Conservation (phyloP, 2,888 invertebrate species). For the Chironomus riparius region DNA sequence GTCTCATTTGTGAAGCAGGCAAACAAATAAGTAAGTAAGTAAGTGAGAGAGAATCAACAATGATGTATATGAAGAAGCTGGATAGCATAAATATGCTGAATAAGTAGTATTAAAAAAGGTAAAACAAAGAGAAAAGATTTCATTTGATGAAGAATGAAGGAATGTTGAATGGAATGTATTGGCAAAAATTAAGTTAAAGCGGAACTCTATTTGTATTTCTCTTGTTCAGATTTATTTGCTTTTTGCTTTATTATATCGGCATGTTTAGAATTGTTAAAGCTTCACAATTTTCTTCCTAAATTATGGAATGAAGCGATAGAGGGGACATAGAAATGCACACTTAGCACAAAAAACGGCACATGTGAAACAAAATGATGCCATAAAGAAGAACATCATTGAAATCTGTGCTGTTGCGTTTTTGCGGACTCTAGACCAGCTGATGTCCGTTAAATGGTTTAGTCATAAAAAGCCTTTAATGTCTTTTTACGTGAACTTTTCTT, state of each 20-base stretch:
- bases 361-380: neutral
- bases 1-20: too few relatives aligned
- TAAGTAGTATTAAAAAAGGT: neutral
- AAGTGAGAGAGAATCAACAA: too few relatives aligned
- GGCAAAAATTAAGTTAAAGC: neutral
- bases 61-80: too few relatives aligned
- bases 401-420: neutral
- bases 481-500: neutral
- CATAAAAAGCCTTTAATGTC: neutral
- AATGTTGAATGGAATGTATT: conserved; percentile 4
- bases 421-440: neutral
- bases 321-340: neutral
- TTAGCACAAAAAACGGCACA: too few relatives aligned
- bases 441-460: neutral
- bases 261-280: conserved; percentile 8
- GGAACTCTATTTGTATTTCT: neutral
- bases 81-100: neutral
- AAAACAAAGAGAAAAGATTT: neutral
- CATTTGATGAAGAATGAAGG: neutral
- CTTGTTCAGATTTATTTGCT: neutral
- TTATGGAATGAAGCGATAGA: neutral
- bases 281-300: neutral
- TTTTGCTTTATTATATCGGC: neutral
- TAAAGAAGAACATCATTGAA: neutral
- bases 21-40: too few relatives aligned